Evolutionary conservation across 2,888 invertebrate species (phyloP).

Genomic region (Trilocha varians): DNA sequence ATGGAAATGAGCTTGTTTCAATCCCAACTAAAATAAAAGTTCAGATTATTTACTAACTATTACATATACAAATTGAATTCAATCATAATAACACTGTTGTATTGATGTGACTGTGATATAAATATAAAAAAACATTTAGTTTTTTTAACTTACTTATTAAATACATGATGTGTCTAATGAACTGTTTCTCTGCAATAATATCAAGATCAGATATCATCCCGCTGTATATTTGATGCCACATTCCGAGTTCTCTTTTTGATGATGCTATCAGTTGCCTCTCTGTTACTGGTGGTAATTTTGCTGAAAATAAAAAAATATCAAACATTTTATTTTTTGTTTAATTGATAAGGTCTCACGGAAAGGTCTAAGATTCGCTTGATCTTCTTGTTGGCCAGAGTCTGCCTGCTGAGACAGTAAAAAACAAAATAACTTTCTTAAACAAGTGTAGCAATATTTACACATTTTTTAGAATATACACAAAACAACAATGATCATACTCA

Average conservation of each 20-base stretch:
- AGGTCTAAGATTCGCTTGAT: too few relatives aligned
- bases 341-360: too few relatives aligned
- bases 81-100: not conserved
- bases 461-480: too few relatives aligned
- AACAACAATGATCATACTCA: slow-evolving; percentile 29
- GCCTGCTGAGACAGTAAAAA: too few relatives aligned
- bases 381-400: too few relatives aligned
- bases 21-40: slow-evolving; percentile 59
- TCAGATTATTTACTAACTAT: not conserved
- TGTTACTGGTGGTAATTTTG: slow-evolving; percentile 46
- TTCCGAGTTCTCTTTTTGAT: slow-evolving; percentile 42
- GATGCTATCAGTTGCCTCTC: slow-evolving; percentile 55
- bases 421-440: too few relatives aligned
- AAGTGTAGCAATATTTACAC: too few relatives aligned
- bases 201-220: slow-evolving; percentile 29
- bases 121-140: not conserved
- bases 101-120: not conserved
- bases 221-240: slow-evolving; percentile 48
- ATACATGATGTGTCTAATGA: slow-evolving; percentile 65
- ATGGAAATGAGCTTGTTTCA: slow-evolving; percentile 70
- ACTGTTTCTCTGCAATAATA: slow-evolving; percentile 53
- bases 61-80: not conserved
- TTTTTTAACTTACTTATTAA: slow-evolving; percentile 49
- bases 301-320: too few relatives aligned
- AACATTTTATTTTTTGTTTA: too few relatives aligned